These are phyloP conservation scores for Macrotis lagotis DNA, from an alignment of 2,113 vertebrate genomes.

Conservation along the genomic window DNA sequence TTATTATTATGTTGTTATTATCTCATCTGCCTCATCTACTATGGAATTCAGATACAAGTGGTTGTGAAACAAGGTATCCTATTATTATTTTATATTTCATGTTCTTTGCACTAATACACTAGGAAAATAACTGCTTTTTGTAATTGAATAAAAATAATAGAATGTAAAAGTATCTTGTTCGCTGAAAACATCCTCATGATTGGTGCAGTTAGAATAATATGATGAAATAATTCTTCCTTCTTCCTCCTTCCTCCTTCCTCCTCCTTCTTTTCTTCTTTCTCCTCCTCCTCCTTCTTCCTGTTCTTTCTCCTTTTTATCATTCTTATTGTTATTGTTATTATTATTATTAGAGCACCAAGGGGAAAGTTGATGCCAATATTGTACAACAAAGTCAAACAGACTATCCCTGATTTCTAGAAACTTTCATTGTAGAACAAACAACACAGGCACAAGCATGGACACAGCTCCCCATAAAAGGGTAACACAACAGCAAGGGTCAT, in stretches of 20 bases:
- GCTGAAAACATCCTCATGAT: background rate
- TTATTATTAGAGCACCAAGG: constrained; percentile 15
- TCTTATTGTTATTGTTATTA: background rate
- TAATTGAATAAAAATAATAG: background rate
- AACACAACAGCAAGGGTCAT: background rate
- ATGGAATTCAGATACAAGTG: background rate
- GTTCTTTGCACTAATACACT: background rate
- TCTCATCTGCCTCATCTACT: background rate
- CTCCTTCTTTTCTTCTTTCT: too few relatives aligned
- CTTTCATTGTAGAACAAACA: background rate
- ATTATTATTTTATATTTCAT: background rate
- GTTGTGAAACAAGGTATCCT: background rate
- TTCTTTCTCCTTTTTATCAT: too few relatives aligned
- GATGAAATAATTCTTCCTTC: background rate
- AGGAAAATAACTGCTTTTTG: background rate
- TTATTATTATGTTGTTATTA: background rate
- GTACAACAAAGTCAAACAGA: background rate
- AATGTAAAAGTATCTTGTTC: background rate
- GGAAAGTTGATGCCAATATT: background rate
- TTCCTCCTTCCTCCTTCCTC: too few relatives aligned
- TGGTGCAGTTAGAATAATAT: background rate
- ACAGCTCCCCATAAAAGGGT: background rate
- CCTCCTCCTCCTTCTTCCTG: background rate
- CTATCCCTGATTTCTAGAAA: constrained; percentile 7
- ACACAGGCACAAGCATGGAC: background rate